Evolutionary conservation across 2,888 invertebrate genomes (phyloP).

Genomic region (Cyrtodaria siliqua): DNA sequence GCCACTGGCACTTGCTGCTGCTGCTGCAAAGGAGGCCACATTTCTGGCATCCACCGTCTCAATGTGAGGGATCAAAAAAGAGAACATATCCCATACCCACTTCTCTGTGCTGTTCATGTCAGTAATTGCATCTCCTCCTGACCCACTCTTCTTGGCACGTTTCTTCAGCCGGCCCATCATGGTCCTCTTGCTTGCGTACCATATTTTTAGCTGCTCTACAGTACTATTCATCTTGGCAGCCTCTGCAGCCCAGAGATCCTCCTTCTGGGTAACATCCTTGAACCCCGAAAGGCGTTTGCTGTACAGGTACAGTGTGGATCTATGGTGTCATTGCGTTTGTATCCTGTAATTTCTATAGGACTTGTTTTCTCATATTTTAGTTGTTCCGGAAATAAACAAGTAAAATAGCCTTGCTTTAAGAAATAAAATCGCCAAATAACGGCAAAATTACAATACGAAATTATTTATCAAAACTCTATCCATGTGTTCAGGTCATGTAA

Average conservation of each 20-base stretch:
- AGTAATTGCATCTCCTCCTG: constrained; percentile 22
- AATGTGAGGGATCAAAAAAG: constrained; percentile 33
- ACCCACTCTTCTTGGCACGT: constrained; percentile 8
- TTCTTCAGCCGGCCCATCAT: constrained; percentile 39
- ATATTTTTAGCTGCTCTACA: constrained; percentile 21
- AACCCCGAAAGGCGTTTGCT: constrained; percentile 16
- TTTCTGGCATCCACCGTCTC: constrained; percentile 36
- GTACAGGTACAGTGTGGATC: no score
- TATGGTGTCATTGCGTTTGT: no score
- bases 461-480: no score
- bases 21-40: constrained; percentile 33
- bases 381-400: no score
- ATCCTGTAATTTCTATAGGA: no score
- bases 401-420: no score
- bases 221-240: constrained; percentile 22
- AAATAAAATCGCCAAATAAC: no score
- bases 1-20: constrained; percentile 29
- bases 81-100: constrained; percentile 25
- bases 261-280: constrained; percentile 23
- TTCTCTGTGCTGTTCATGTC: constrained; percentile 25
- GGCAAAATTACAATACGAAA: no score
- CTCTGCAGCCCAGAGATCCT: constrained; percentile 28
- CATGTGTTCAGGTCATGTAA: no score
- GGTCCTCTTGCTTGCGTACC: constrained; percentile 25
- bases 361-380: no score